A percentile compares a stretch with the other conserved stretches of the same genome.
phyloP scores from a whole-genome alignment of 2,113 vertebrate genomes.

The Rousettus leschenaultii region DNA sequence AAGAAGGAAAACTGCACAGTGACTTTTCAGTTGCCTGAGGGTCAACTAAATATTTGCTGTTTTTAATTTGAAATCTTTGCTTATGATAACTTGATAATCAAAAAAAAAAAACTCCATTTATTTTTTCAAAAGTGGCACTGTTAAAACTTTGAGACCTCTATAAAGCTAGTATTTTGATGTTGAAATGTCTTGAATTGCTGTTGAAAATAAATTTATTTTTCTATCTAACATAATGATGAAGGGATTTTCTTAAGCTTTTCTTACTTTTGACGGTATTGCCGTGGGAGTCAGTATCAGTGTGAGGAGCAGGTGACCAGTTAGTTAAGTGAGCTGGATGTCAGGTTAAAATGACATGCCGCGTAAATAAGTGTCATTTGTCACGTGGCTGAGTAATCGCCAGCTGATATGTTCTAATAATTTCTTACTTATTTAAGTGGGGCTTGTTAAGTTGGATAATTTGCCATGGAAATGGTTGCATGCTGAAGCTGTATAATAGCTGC shows the following conservation, averaged over 20 bases:
- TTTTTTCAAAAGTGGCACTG: background rate
- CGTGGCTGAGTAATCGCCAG: background rate
- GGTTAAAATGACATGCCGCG: background rate
- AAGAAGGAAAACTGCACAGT: background rate
- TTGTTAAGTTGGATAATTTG: background rate
- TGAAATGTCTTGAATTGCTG: background rate
- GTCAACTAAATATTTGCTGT: background rate
- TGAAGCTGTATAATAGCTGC: background rate
- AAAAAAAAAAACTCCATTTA: background rate
- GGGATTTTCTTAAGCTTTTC: background rate
- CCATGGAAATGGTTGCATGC: background rate
- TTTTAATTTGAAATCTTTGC: background rate
- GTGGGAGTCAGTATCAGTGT: accelerated
- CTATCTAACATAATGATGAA: background rate
- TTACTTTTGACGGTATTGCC: too few relatives aligned
- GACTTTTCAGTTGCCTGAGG: background rate
- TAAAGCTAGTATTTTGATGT: background rate
- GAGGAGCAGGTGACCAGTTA: accelerated
- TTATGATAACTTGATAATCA: background rate
- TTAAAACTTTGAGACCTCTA: background rate
- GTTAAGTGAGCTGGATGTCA: background rate
- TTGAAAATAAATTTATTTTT: background rate
- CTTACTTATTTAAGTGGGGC: background rate
- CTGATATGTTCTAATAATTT: background rate
- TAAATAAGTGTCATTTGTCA: background rate